Evolutionary conservation across 2,797 vertebrate genomes (phyloP).

Genomic region (Podarcis siculus): DNA sequence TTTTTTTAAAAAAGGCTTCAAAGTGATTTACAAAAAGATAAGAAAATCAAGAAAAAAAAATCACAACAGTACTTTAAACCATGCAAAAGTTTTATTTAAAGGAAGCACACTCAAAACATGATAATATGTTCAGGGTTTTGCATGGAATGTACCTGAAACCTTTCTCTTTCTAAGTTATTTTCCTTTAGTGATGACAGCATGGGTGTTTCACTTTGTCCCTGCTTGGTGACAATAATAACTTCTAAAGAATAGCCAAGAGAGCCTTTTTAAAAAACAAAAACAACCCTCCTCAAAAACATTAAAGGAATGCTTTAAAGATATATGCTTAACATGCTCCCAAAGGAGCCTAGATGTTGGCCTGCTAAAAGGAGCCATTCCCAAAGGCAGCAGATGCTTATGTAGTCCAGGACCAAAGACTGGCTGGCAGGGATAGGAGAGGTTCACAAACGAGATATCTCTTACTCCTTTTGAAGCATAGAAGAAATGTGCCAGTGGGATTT

Average conservation of each 20-base stretch:
- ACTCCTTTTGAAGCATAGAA: neutral
- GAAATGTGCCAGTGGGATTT: neutral
- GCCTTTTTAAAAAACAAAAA: neutral
- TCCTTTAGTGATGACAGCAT: neutral
- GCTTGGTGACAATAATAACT: slow-evolving; percentile 8
- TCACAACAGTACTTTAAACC: too few relatives aligned
- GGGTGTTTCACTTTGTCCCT: neutral
- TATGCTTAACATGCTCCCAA: slow-evolving; percentile 1
- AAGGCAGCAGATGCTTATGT: neutral
- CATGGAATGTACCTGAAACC: neutral
- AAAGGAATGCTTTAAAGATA: neutral
- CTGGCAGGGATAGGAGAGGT: neutral
- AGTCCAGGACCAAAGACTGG: neutral
- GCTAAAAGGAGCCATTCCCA: slow-evolving; percentile 13
- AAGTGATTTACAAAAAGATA: neutral
- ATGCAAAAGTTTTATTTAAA: slow-evolving; percentile 14
- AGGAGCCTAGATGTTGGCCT: neutral
- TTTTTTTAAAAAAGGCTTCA: too few relatives aligned
- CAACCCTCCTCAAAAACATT: neutral
- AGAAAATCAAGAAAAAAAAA: too few relatives aligned
- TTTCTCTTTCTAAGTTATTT: neutral
- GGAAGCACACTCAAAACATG: slow-evolving; percentile 2
- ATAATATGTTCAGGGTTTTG: neutral
- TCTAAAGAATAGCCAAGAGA: slow-evolving; percentile 8
- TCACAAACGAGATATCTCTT: neutral